phyloP scores from a whole-genome alignment of 2,888 invertebrate species.

The Hofmannophila pseudospretella region DNA sequence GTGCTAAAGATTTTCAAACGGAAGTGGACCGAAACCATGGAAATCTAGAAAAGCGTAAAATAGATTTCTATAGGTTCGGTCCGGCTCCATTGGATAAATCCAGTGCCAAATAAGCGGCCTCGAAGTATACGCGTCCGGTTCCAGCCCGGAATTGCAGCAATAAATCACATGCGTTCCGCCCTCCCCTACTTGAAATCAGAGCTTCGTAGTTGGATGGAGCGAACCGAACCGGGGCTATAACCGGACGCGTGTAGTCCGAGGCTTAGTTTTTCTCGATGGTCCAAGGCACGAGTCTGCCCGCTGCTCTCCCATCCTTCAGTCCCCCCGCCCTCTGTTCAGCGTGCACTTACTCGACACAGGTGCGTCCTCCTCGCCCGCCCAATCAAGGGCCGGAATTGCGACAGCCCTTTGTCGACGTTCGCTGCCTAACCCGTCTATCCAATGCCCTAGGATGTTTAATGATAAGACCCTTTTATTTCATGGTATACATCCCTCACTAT shows the following conservation, averaged over 20 bases:
- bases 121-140: too few species aligned
- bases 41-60: too few species aligned
- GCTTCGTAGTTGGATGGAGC: too few species aligned
- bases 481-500: not conserved
- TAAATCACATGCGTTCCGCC: too few species aligned
- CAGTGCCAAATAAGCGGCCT: too few species aligned
- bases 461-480: not conserved
- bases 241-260: too few species aligned
- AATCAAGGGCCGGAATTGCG: slow-evolving; percentile 64
- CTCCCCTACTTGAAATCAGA: not conserved
- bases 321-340: slow-evolving; percentile 55
- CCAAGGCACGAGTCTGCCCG: not conserved
- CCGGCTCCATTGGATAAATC: too few species aligned
- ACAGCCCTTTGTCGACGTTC: slow-evolving; percentile 63
- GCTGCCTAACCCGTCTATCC: slow-evolving; percentile 32
- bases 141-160: too few species aligned
- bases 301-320: slow-evolving; percentile 3
- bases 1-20: too few species aligned
- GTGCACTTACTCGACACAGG: slow-evolving; percentile 62
- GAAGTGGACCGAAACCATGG: too few species aligned
- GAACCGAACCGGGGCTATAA: too few species aligned
- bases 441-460: slow-evolving; percentile 20
- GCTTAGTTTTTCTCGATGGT: not conserved
- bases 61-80: too few species aligned
- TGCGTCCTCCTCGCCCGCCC: slow-evolving; percentile 48